A percentile compares a stretch with the other conserved stretches of the same genome.
These are phyloP conservation scores for Romanogobio albipinnatus DNA, from an alignment of 2,113 vertebrate species.

Conservation along the genomic window DNA sequence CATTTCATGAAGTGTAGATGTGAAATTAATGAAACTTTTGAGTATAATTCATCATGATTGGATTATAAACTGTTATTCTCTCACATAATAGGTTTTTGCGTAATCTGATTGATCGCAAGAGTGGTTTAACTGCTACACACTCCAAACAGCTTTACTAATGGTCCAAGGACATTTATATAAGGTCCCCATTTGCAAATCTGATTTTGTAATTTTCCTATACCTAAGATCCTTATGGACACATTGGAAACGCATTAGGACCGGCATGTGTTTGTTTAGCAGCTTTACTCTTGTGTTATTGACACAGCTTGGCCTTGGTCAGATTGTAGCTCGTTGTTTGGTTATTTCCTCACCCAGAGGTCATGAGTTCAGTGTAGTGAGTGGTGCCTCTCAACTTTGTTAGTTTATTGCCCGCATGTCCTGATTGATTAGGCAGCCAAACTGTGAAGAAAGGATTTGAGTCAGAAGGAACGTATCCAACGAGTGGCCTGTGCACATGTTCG, in stretches of 20 bases:
- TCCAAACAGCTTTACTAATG: background rate
- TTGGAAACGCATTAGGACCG: background rate
- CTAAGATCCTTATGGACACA: background rate
- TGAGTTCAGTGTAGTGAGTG: slow-evolving; percentile 35
- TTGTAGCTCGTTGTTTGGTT: slow-evolving; percentile 20
- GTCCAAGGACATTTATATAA: background rate
- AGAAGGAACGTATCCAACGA: background rate
- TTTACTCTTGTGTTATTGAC: slow-evolving; percentile 9
- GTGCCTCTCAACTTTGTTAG: background rate
- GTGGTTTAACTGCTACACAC: background rate
- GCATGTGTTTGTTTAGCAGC: background rate
- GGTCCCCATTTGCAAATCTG: background rate
- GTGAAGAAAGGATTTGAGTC: background rate
- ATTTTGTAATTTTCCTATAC: background rate
- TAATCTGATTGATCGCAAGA: background rate
- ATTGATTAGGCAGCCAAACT: slow-evolving; percentile 9
- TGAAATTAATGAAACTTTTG: background rate
- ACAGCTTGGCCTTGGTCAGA: slow-evolving; percentile 1
- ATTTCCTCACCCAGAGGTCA: slow-evolving; percentile 16
- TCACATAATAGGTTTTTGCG: background rate
- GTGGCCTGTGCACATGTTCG: background rate
- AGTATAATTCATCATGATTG: background rate
- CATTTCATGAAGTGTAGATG: background rate
- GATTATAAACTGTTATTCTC: background rate
- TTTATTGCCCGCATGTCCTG: background rate